phyloP scores from a whole-genome alignment of 2,113 vertebrate genomes.

The Thinocorus orbignyianus region DNA sequence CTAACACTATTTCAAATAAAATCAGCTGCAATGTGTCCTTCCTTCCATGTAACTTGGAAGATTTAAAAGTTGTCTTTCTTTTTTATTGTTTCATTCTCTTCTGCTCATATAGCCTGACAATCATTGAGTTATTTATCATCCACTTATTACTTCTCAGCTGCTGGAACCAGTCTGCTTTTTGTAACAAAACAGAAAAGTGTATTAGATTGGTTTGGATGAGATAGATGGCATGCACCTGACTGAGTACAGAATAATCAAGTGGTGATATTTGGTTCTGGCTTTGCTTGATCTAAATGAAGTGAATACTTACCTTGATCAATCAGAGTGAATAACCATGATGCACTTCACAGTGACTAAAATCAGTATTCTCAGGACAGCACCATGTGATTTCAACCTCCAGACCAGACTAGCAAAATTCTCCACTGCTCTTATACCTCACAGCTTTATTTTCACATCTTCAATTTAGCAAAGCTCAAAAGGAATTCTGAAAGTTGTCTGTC shows the following conservation, averaged over 20 bases:
- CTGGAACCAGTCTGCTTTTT: not conserved
- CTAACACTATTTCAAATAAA: not conserved
- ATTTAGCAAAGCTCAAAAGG: constrained; percentile 58
- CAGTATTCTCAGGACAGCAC: not conserved
- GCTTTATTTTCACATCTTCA: constrained; percentile 55
- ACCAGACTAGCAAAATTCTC: constrained; percentile 10
- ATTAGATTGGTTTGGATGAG: constrained; percentile 27
- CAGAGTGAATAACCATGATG: constrained; percentile 56
- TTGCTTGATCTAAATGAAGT: constrained; percentile 46
- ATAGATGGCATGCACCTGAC: not conserved
- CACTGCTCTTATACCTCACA: constrained; percentile 6
- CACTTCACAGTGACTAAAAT: constrained; percentile 38
- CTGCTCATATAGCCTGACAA: not conserved
- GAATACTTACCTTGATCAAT: constrained; percentile 59
- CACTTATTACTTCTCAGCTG: not conserved
- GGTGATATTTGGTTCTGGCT: constrained; percentile 3
- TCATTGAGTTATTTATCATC: constrained; percentile 31
- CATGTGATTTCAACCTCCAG: constrained; percentile 34
- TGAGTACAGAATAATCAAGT: not conserved
- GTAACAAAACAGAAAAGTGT: constrained; percentile 11
- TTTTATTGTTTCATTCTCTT: constrained; percentile 20
- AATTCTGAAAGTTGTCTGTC: constrained; percentile 52
- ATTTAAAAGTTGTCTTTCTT: not conserved
- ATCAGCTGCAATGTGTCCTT: not conserved
- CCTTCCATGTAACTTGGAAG: not conserved